Percentiles rank a stretch among this genome's conserved stretches.
These are phyloP conservation scores for Pomatostomus ruficeps DNA, from an alignment of 2,113 vertebrate genomes.

Conservation along the genomic window DNA sequence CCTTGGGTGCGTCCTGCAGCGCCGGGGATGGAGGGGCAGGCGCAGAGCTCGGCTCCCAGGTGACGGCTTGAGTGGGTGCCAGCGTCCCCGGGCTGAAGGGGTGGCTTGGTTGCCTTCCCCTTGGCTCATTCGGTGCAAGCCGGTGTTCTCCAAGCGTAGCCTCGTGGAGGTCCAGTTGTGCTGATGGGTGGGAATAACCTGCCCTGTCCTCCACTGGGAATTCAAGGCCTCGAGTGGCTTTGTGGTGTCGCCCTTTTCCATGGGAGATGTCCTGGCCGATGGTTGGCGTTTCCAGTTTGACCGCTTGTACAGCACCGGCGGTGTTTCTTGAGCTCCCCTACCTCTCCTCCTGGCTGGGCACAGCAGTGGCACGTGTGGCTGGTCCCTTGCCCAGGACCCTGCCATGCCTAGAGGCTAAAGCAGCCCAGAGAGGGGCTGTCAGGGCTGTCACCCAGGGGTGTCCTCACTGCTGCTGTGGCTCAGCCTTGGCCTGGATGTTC, in stretches of 20 bases:
- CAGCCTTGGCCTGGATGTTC: too few relatives aligned
- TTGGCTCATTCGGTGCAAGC: accelerated
- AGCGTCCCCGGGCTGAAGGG: background rate
- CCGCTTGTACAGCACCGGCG: accelerated
- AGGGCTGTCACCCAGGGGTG: background rate
- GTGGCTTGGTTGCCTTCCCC: background rate
- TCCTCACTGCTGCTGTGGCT: background rate
- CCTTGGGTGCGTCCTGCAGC: background rate
- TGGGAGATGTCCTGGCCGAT: background rate
- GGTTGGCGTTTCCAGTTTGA: background rate
- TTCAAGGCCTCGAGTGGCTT: background rate
- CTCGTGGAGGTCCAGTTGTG: accelerated
- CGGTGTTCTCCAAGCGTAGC: background rate
- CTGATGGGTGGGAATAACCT: background rate
- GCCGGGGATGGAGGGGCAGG: background rate
- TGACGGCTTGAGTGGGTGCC: background rate
- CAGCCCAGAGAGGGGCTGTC: background rate
- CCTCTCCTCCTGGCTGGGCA: background rate
- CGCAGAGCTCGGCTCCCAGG: background rate
- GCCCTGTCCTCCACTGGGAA: background rate
- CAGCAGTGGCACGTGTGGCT: accelerated
- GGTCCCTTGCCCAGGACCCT: accelerated
- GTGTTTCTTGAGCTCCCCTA: background rate
- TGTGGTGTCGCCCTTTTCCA: background rate
- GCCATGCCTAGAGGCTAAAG: background rate